Evolutionary conservation across 2,113 vertebrate species (phyloP).

Genomic region (Coregonus clupeaformis): DNA sequence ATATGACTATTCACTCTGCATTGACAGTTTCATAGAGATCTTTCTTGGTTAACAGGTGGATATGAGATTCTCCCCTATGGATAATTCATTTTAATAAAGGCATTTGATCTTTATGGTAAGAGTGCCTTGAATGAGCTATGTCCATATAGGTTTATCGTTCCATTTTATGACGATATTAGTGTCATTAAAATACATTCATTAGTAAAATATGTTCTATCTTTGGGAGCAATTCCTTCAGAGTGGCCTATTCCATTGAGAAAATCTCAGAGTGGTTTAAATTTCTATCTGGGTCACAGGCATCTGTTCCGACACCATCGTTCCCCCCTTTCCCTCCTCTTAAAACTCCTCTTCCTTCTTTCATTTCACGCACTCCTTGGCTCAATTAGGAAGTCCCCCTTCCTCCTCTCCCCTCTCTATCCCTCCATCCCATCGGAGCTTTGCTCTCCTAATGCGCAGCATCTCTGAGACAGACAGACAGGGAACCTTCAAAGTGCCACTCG

Average conservation of each 20-base stretch:
- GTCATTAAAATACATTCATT: too few species aligned
- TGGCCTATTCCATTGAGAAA: constrained; percentile 35
- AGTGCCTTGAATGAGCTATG: neutral
- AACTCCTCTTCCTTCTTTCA: constrained; percentile 4
- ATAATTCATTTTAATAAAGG: too few species aligned
- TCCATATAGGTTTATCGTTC: neutral
- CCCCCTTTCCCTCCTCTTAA: neutral
- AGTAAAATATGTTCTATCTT: neutral
- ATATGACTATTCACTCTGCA: too few species aligned
- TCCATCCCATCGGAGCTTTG: constrained; percentile 35
- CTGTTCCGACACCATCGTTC: constrained; percentile 17
- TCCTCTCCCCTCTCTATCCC: constrained; percentile 15
- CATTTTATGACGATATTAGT: too few species aligned
- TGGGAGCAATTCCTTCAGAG: neutral
- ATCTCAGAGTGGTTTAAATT: constrained; percentile 16
- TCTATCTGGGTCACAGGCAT: constrained; percentile 42
- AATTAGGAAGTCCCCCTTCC: constrained; percentile 13
- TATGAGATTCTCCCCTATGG: too few species aligned
- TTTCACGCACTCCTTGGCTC: constrained; percentile 14
- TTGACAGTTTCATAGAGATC: too few species aligned
- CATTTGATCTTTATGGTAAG: too few species aligned
- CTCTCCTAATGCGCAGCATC: constrained; percentile 49
- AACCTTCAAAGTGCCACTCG: constrained; percentile 39
- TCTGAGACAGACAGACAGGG: constrained; percentile 20
- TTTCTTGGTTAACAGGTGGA: too few species aligned